phyloP scores from a whole-genome alignment of 2,888 invertebrate genomes.

The Zygaena filipendulae region DNA sequence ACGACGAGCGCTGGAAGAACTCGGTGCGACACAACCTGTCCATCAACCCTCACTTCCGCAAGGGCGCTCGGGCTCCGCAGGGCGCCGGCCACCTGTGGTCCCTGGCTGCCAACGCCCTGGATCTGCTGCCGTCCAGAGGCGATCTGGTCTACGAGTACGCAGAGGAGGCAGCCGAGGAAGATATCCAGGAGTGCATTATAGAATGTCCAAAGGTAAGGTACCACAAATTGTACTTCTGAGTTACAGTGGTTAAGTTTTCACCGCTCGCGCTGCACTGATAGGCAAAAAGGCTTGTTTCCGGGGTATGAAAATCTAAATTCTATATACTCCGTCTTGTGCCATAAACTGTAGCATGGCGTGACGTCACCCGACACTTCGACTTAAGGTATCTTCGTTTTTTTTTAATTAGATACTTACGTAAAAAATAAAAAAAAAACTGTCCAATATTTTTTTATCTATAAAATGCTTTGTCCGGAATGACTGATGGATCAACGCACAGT shows the following conservation, averaged over 20 bases:
- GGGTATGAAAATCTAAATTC: too few relatives aligned
- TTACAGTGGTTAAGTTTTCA: slow-evolving; percentile 2
- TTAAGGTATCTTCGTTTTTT: too few relatives aligned
- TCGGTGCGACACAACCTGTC: slow-evolving; percentile 91
- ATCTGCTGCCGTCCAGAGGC: slow-evolving; percentile 43
- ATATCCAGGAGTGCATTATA: slow-evolving; percentile 30
- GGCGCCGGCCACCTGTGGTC: slow-evolving; percentile 94
- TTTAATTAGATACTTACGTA: too few relatives aligned
- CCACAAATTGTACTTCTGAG: background rate
- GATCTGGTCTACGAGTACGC: slow-evolving; percentile 26
- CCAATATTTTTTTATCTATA: too few relatives aligned
- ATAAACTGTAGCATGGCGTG: too few relatives aligned
- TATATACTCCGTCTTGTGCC: too few relatives aligned
- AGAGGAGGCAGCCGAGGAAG: slow-evolving; percentile 23
- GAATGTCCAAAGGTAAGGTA: slow-evolving; percentile 54
- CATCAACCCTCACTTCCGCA: slow-evolving; percentile 90
- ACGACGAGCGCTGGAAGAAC: slow-evolving; percentile 94
- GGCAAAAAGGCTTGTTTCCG: too few relatives aligned
- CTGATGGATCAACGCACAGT: too few relatives aligned
- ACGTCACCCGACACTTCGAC: too few relatives aligned
- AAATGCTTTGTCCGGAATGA: too few relatives aligned
- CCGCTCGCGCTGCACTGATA: background rate
- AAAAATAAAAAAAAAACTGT: too few relatives aligned
- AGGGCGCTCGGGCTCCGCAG: slow-evolving; percentile 86
- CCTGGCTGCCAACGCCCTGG: slow-evolving; percentile 72